phyloP scores from a whole-genome alignment of 2,113 vertebrate genomes.

The Nestor notabilis region DNA sequence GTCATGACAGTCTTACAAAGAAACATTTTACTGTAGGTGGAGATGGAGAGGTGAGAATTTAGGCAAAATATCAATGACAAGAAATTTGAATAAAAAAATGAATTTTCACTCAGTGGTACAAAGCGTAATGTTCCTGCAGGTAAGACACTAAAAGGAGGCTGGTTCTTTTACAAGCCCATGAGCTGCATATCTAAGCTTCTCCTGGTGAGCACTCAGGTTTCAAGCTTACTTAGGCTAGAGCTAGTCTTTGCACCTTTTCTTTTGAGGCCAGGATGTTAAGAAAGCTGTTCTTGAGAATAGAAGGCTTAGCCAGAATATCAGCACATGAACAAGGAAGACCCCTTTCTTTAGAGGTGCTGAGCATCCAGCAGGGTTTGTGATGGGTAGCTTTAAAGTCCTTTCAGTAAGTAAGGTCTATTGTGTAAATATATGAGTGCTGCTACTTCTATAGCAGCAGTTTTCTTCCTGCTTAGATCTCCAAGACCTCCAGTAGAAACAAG shows the following conservation, averaged over 20 bases:
- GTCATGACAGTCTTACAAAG: background rate
- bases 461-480: background rate
- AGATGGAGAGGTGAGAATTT: background rate
- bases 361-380: background rate
- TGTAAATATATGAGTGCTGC: background rate
- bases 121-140: background rate
- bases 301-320: background rate
- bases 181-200: background rate
- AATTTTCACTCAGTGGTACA: background rate
- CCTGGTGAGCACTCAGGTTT: background rate
- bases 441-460: background rate
- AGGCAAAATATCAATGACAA: background rate
- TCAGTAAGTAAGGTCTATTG: background rate
- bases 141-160: background rate
- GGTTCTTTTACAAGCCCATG: background rate
- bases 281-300: background rate
- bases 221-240: background rate
- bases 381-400: background rate
- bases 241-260: background rate
- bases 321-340: background rate
- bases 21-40: background rate
- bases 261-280: background rate
- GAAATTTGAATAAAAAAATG: background rate
- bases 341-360: background rate
- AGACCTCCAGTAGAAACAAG: background rate